A percentile compares a stretch with the other conserved stretches of the same genome.
phyloP scores from a whole-genome alignment of 2,113 vertebrate species.

The Plestiodon gilberti region DNA sequence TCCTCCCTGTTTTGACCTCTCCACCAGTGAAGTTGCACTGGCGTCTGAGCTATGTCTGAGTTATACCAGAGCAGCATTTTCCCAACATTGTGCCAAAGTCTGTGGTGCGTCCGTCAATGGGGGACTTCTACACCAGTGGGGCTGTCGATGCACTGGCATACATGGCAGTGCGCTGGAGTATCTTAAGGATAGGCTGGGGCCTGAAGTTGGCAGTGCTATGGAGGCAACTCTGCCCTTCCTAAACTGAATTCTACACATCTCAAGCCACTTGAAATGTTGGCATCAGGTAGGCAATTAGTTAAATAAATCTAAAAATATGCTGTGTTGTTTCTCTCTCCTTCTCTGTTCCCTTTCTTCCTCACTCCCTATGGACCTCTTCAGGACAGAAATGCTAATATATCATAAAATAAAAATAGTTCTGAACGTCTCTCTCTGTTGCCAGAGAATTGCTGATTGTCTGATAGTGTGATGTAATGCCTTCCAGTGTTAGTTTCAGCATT shows the following conservation, averaged over 20 bases:
- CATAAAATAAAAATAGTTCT: constrained; percentile 13
- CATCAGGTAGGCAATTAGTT: neutral
- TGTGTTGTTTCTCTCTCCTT: neutral
- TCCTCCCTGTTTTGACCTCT: no score
- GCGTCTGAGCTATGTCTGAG: no score
- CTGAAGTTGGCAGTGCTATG: neutral
- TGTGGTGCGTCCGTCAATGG: no score
- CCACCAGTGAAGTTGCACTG: no score
- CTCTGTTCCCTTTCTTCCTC: neutral
- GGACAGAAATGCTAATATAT: neutral
- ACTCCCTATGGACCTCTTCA: neutral
- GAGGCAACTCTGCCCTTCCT: neutral
- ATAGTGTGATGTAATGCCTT: neutral
- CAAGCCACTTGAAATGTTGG: neutral
- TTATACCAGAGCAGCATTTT: no score
- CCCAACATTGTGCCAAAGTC: no score
- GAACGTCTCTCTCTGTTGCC: rapidly evolving
- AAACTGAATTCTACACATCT: neutral
- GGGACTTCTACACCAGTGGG: no score
- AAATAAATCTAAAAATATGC: neutral
- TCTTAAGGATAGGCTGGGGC: no score
- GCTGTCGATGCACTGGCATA: no score
- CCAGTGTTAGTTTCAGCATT: neutral
- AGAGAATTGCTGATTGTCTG: rapidly evolving
- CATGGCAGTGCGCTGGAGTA: no score